A percentile compares a stretch with the other conserved stretches of the same genome.
Evolutionary conservation across 2,797 vertebrate species (phyloP).

Genomic region (Sebastes elongatus): DNA sequence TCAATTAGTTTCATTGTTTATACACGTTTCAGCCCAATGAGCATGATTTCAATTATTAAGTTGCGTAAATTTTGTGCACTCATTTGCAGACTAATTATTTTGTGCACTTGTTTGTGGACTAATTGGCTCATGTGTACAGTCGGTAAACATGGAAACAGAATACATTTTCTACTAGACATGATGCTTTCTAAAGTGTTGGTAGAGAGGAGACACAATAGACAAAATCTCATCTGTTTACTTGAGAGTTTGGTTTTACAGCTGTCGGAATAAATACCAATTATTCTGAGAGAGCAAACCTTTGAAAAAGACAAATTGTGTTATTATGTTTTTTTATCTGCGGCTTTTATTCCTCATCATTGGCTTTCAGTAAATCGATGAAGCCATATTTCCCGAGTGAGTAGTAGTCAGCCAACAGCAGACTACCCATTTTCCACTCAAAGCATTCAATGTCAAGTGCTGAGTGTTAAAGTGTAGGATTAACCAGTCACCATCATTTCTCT

Average conservation of each 20-base stretch:
- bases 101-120: constrained; percentile 7
- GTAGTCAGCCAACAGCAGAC: neutral
- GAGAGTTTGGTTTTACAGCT: neutral
- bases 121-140: constrained; percentile 1
- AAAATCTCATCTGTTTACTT: neutral
- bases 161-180: neutral
- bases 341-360: neutral
- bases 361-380: neutral
- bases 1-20: neutral
- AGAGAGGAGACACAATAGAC: neutral
- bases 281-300: neutral
- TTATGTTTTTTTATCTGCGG: neutral
- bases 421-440: neutral
- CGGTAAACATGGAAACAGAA: constrained; percentile 2
- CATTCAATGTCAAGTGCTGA: neutral
- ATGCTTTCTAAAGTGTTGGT: neutral
- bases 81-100: constrained; percentile 19
- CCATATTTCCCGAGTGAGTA: neutral
- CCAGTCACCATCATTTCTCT: neutral
- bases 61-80: constrained; percentile 2
- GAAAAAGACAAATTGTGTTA: neutral
- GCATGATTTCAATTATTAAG: constrained; percentile 11
- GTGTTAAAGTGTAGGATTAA: constrained; percentile 24
- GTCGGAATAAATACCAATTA: neutral
- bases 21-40: constrained; percentile 6